Base-by-base conservation (phyloP, 2,797 vertebrate genomes). In the Sebastes aleutianus region DNA sequence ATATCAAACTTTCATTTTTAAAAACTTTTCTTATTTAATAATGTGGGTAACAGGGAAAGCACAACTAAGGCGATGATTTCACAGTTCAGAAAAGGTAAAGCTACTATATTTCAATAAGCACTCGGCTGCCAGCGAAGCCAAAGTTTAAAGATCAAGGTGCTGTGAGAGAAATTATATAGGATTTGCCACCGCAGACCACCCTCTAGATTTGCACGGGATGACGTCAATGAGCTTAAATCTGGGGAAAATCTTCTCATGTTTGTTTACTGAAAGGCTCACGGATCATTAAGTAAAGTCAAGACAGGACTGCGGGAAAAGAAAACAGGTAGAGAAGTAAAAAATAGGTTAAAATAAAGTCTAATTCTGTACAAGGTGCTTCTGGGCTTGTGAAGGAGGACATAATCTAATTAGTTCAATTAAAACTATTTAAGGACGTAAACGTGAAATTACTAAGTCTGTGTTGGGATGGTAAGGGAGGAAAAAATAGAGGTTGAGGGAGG, bases 401-500 rank as follows among this genome's bases (percentile, higher is more conserved):
- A 89, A 92, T 92, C 83, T 86, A 87, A 89, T 93, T 93, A 89
- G 85, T 85, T 88, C 58, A 78, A 85, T 77, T 87, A 71, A 83
- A 93, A 91, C 77, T 85, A 91, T 91, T 91, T 90, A 76, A 84
- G 79, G 76, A 79, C 61, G 76, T 67, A 85, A 74, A 87, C 16
- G 53, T 79, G 69, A 85, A 87, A 85, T 77, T 58, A 69, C 69
- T 56, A 86, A 80, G 69, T 84, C 29, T 91, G 83, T 57, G 72
- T 70, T 68, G 36, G 59, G 64, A 81, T 76, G 73, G 64, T 71
- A 32, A 78, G 74, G 74, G 56, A 65, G 22, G 29, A 59, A 64
- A 74, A 76, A 70, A 56, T 67, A 56, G 36, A 77, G 12, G 71
- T 47, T 73, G 61, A 76, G 24, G 56, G 43, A 80, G 80, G 67